These are phyloP conservation scores for Thaumetopoea pityocampa DNA, from an alignment of 1,140 invertebrate species.

Conservation along the genomic window DNA sequence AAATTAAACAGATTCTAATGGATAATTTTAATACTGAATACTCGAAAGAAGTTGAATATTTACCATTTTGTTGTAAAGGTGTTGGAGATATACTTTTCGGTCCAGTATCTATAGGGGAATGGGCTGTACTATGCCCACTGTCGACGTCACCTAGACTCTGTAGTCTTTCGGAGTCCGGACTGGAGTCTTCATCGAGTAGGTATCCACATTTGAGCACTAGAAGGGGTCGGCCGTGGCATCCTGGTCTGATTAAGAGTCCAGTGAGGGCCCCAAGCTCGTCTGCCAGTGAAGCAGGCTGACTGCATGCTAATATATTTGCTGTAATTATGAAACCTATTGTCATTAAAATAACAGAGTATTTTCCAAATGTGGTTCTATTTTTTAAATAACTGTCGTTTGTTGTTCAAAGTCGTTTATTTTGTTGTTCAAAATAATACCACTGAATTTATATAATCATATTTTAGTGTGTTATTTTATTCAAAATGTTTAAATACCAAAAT, in stretches of 20 bases:
- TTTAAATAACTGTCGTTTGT: too few species aligned
- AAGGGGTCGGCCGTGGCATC: slow-evolving; percentile 77
- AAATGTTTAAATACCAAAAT: too few species aligned
- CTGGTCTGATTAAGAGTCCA: slow-evolving; percentile 55
- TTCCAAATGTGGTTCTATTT: too few species aligned
- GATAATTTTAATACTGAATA: slow-evolving; percentile 1
- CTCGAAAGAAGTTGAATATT: slow-evolving; percentile 3
- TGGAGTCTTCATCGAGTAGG: slow-evolving; percentile 87
- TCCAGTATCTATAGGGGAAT: slow-evolving; percentile 88
- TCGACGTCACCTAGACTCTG: slow-evolving; percentile 86
- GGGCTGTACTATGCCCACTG: slow-evolving; percentile 92
- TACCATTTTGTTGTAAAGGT: slow-evolving; percentile 69
- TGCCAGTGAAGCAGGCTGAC: slow-evolving; percentile 80
- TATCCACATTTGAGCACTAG: slow-evolving; percentile 86
- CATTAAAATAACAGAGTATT: too few species aligned
- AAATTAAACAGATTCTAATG: too few species aligned
- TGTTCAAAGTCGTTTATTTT: too few species aligned
- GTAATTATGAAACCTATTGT: slow-evolving; percentile 30
- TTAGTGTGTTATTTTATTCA: too few species aligned
- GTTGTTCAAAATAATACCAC: too few species aligned
- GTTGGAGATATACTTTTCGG: slow-evolving; percentile 89
- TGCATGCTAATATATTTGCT: slow-evolving; percentile 74
- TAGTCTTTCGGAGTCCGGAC: slow-evolving; percentile 89
- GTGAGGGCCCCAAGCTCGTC: slow-evolving; percentile 79
- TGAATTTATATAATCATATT: too few species aligned